A percentile compares a stretch with the other conserved stretches of the same genome.
These are phyloP conservation scores for Chelonus insularis DNA, from an alignment of 1,140 invertebrate species.

Conservation along the genomic window DNA sequence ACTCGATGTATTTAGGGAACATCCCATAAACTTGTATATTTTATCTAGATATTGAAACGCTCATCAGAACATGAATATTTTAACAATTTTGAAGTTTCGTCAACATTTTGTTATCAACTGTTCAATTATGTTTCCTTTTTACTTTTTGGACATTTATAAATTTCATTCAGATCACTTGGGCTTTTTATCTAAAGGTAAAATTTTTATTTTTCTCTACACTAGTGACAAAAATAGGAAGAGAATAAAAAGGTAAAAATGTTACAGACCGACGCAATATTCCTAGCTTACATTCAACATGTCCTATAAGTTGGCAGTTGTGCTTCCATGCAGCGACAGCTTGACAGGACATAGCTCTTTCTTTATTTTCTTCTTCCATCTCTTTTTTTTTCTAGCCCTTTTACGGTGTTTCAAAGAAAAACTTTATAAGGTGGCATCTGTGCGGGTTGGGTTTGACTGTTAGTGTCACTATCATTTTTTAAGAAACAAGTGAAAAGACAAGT, in stretches of 20 bases:
- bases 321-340: slow-evolving; percentile 56
- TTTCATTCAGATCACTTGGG: too few species aligned
- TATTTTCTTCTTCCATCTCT: background rate
- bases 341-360: slow-evolving; percentile 49
- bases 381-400: background rate
- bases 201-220: background rate
- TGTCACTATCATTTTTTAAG: slow-evolving; percentile 10
- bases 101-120: too few species aligned
- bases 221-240: background rate
- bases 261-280: slow-evolving; percentile 50
- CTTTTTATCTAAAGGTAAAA: too few species aligned
- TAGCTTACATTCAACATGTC: slow-evolving; percentile 54
- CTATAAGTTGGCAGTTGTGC: slow-evolving; percentile 55
- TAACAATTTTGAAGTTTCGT: too few species aligned
- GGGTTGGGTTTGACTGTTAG: background rate
- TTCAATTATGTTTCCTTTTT: too few species aligned
- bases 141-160: too few species aligned
- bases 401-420: slow-evolving; percentile 46
- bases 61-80: too few species aligned
- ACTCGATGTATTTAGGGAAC: too few species aligned
- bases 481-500: background rate
- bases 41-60: too few species aligned
- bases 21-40: too few species aligned
- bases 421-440: slow-evolving; percentile 44
- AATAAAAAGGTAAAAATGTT: slow-evolving; percentile 31